These are phyloP conservation scores for Drosophila orena DNA, from an alignment of 1,140 invertebrate species.

Conservation along the genomic window DNA sequence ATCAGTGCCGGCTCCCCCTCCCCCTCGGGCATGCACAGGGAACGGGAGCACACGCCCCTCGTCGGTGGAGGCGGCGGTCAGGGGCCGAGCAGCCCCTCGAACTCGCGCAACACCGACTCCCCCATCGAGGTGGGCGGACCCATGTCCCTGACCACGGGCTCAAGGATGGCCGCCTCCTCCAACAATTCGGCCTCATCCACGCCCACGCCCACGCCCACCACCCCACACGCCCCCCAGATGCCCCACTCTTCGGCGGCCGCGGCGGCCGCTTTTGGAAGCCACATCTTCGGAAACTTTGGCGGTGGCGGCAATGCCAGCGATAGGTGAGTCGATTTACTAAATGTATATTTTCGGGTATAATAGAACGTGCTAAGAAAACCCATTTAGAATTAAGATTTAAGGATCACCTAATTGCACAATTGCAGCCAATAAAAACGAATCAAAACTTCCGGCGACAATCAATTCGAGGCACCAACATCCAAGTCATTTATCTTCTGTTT, in stretches of 20 bases:
- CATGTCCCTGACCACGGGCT: conserved; percentile 76
- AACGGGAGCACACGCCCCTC: conserved; percentile 68
- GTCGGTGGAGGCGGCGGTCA: conserved; percentile 36
- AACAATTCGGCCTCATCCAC: conserved; percentile 73
- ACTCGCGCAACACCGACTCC: conserved; percentile 83
- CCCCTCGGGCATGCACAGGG: conserved; percentile 64
- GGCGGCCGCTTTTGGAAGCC: conserved; percentile 73
- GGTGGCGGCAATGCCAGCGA: conserved; percentile 59
- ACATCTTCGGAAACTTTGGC: conserved; percentile 79
- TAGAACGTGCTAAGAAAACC: too few relatives aligned
- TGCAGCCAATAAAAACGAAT: conserved; percentile 7
- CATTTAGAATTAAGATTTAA: not conserved
- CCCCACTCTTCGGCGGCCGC: conserved; percentile 62
- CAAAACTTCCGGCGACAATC: conserved; percentile 1
- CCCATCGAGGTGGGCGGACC: conserved; percentile 85
- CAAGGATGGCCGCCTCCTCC: conserved; percentile 59
- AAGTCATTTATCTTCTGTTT: conserved; percentile 5
- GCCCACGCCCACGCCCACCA: conserved; percentile 68
- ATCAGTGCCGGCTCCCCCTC: conserved; percentile 84
- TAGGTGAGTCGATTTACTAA: conserved; percentile 54
- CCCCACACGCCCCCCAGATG: conserved; percentile 63
- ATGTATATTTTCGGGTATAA: not conserved
- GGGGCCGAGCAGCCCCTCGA: conserved; percentile 67
- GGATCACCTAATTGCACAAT: not conserved
- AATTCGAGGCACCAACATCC: not conserved